phyloP scores from a whole-genome alignment of 2,888 invertebrate species.

The Caenorhabditis uteleia region DNA sequence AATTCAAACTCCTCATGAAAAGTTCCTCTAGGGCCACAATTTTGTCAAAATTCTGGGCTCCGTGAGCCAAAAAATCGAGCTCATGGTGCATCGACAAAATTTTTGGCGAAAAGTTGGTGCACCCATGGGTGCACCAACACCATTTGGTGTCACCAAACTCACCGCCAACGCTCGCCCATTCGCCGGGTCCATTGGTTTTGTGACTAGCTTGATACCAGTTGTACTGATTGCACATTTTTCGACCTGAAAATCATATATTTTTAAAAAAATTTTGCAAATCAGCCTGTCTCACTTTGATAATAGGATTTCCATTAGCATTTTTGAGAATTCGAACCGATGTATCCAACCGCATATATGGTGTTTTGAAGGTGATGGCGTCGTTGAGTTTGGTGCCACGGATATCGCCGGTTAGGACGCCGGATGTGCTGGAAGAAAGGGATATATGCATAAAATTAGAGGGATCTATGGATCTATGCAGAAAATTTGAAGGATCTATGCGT shows the following conservation, averaged over 20 bases:
- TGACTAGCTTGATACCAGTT: conserved; percentile 25
- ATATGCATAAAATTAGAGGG: too few relatives aligned
- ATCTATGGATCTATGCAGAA: too few relatives aligned
- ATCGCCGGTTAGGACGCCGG: conserved; percentile 20
- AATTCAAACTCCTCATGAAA: too few relatives aligned
- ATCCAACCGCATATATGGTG: conserved; percentile 14
- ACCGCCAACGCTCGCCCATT: conserved; percentile 31
- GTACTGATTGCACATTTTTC: conserved; percentile 27
- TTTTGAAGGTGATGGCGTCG: conserved; percentile 20
- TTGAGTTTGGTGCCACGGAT: conserved; percentile 12
- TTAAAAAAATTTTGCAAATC: conserved; percentile 3
- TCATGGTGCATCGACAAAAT: too few relatives aligned
- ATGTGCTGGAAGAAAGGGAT: conserved; percentile 17
- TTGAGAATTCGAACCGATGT: conserved; percentile 22
- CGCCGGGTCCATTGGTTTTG: conserved; percentile 34
- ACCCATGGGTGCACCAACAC: too few relatives aligned
- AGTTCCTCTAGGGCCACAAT: too few relatives aligned
- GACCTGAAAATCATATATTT: conserved; percentile 14
- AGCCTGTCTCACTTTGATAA: conserved; percentile 19
- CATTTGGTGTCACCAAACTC: too few relatives aligned
- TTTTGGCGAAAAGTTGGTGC: too few relatives aligned
- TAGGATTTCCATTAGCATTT: conserved; percentile 44
- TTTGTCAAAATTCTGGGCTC: too few relatives aligned
- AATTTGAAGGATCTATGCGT: too few relatives aligned
- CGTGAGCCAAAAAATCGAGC: too few relatives aligned